A percentile compares a stretch with the other conserved stretches of the same genome.
Evolutionary conservation across 1,140 invertebrate genomes (phyloP).

Genomic region (Epicauta chinensis): DNA sequence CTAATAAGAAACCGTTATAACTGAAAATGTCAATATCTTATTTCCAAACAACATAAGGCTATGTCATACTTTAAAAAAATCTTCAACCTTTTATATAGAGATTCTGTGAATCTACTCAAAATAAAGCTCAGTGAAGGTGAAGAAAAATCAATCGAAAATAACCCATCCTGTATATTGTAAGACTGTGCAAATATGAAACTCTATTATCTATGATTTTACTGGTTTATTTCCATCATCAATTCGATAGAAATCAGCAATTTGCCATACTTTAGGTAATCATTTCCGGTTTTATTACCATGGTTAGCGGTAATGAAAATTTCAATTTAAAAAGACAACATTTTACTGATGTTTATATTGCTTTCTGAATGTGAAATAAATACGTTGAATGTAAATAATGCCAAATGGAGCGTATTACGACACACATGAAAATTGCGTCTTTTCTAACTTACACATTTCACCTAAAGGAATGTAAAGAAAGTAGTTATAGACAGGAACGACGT

Average conservation of each 20-base stretch:
- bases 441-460: background rate
- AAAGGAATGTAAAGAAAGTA: no score
- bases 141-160: no score
- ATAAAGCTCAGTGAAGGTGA: no score
- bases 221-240: constrained; percentile 1
- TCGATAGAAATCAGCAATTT: background rate
- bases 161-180: no score
- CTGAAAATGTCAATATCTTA: no score
- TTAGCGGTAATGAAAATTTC: background rate
- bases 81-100: no score
- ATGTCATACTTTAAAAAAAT: no score
- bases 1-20: no score
- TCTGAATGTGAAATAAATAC: background rate
- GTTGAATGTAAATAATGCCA: background rate
- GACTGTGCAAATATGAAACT: background rate
- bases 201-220: constrained; percentile 3
- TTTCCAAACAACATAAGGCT: no score
- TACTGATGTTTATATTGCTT: background rate
- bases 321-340: background rate
- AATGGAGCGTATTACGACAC: background rate
- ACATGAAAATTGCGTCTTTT: background rate
- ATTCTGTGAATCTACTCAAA: no score
- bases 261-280: no score
- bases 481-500: background rate
- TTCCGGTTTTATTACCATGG: background rate